Base-by-base conservation (phyloP, 2,113 vertebrate genomes). In the Ciconia boyciana region DNA sequence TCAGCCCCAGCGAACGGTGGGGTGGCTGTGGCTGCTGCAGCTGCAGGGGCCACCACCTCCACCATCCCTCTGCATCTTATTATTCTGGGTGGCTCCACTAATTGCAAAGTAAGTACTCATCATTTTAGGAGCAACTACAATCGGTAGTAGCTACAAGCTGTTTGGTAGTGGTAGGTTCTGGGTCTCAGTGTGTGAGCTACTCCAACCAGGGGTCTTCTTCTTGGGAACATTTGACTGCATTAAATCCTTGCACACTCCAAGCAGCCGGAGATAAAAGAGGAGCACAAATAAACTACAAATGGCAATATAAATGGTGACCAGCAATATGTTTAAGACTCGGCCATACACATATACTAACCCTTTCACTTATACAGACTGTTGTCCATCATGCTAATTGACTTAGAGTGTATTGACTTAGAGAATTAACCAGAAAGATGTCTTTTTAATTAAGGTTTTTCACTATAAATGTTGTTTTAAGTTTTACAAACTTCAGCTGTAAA, bases 1-100 rank as follows among this genome's bases (percentile, higher is more conserved):
- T 61, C 48, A 46, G 46, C 13, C 22, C 28, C 32, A 19, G 14
- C 1, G 2, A 36, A 26, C 0, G 2, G 34, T 2, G 9, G 65
- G 2, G 48, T n/a, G 34, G 24, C n/a, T 6, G 0, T 13, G 49
- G 43, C 41, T 44, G 16, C 71, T 22, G 29, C 41, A 29, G 49
- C 22, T 29, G 11, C 4, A 9, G 51, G 11, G 28, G 3, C 48
- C 24, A 79, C 17, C n/a, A 6, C 32, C 18, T 36, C 48, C 52
- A 25, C 43, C 11, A 10, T 49, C 24, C 36, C 8, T 29, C 58
- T 2, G 2, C n/a, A 43, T 19, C 34, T 68, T 13, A 6, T 17
- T 46, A 21, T 64, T 58, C 60, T 52, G 49, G 7, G 28, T 12
- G 20, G 16, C 43, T 78, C 26, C 11, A 13, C 25, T 28, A 36